These are phyloP conservation scores for Porphyrio hochstetteri DNA, from an alignment of 2,113 vertebrate species.

Conservation along the genomic window DNA sequence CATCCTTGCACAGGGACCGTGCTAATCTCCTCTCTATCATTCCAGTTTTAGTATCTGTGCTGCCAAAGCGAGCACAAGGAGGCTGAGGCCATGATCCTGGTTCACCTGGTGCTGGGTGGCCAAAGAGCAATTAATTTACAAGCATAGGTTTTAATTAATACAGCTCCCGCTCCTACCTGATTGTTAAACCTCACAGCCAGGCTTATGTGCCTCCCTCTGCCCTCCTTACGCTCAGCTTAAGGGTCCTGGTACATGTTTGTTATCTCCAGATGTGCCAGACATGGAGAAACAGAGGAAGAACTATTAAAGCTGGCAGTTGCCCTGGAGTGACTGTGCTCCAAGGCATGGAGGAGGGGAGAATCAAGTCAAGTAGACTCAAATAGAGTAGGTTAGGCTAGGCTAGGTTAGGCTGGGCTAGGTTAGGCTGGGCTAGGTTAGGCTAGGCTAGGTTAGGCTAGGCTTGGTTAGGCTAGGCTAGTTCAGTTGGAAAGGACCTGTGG, in stretches of 20 bases:
- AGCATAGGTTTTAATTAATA: neutral
- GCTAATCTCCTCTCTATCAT: no score
- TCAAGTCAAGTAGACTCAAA: no score
- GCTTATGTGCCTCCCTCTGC: neutral
- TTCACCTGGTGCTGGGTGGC: neutral
- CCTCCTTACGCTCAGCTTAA: neutral
- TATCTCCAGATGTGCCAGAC: no score
- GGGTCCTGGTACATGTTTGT: neutral
- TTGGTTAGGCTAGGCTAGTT: neutral
- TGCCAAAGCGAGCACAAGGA: no score
- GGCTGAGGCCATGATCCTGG: neutral
- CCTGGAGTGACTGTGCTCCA: no score
- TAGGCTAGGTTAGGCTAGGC: neutral
- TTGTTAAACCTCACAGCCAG: neutral
- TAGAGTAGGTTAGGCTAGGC: no score
- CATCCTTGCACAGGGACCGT: no score
- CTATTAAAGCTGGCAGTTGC: no score
- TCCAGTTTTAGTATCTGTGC: no score
- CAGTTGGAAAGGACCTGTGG: neutral
- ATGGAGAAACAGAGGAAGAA: neutral
- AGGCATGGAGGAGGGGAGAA: no score
- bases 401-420: no score
- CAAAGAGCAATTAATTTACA: neutral
- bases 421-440: no score
- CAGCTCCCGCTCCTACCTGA: neutral